Evolutionary conservation across 2,113 vertebrate species (phyloP), one percentile per base, ranked within the genome.

Genomic region (Sinocyclocheilus maitianheensis): DNA sequence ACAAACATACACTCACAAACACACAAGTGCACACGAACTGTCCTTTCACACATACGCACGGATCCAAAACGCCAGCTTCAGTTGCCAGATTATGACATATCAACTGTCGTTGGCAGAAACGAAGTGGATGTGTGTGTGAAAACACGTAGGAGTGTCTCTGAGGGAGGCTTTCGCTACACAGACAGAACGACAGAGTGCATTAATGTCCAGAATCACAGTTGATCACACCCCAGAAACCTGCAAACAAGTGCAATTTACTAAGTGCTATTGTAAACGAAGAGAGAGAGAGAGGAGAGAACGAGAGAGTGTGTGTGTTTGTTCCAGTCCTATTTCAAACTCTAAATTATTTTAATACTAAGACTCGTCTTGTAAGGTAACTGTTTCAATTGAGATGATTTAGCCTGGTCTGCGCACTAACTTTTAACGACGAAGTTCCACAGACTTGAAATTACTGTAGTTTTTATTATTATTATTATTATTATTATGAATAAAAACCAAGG

Each of bases 201-300:
- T 89, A 87, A 89, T 87, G 69, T 86, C 85, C 74, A 51, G 95
- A 93, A 93, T 94, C 93, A 94, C 96, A 94, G 94, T 92, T 91
- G 95, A 94, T 94, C 94, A 94, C 94, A 89, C 88, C 95, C 94
- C 94, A 92, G 90, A 93, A 95, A 96, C 95, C 95, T 94, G 95
- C 94, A 95, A 95, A 94, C 94, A 97, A 98, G 98, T 98, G 98
- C 98, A 98, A 98, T 99, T 99, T 97, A 94, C 94, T 94, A 97
- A 97, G 96, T 97, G 97, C 97, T 97, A 95, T 97, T 94, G 95
- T 94, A 94, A 88, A 84, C 77, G 65, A 92, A 84, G n/a, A n/a
- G n/a, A n/a, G n/a, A n/a, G 65, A 89, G 37, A 81, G 85, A 88
- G 84, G 26, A 86, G 90, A 90, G 84, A 89, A 87, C 83, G 89